Evolutionary conservation across 2,888 invertebrate genomes (phyloP).

Genomic region (Pheosia gnoma): DNA sequence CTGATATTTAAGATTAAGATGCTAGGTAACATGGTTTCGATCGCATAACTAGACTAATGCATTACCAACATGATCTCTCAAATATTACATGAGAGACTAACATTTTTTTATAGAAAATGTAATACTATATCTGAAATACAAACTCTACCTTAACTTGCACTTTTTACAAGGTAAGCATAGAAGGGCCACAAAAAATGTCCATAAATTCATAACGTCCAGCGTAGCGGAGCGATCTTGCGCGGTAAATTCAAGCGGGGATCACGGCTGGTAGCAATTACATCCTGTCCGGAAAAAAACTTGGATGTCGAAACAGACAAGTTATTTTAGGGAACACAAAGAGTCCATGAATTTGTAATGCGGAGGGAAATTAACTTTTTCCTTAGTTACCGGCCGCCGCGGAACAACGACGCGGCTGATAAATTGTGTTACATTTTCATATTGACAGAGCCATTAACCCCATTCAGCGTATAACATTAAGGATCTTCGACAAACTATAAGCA

Average conservation of each 20-base stretch:
- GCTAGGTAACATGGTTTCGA: not conserved
- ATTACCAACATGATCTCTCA: not conserved
- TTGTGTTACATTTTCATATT: not conserved
- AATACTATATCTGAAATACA: no score
- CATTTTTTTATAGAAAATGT: no score
- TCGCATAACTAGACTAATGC: not conserved
- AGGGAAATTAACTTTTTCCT: constrained; percentile 77
- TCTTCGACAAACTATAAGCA: no score
- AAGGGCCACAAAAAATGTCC: constrained; percentile 30
- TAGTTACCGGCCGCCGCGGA: constrained; percentile 29
- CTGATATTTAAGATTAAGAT: not conserved
- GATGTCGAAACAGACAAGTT: constrained; percentile 75
- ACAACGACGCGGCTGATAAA: constrained; percentile 3
- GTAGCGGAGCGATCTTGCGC: constrained; percentile 4
- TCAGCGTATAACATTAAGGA: not conserved
- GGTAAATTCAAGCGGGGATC: constrained; percentile 37
- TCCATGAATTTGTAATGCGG: constrained; percentile 78
- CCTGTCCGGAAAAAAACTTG: constrained; percentile 55
- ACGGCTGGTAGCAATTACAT: constrained; percentile 60
- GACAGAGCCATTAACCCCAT: constrained; percentile 7
- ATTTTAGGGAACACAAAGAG: constrained; percentile 73
- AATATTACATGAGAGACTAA: no score
- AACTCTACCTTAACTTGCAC: no score
- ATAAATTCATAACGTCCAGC: constrained; percentile 29
- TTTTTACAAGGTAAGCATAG: not conserved